Evolutionary conservation across 2,113 vertebrate species (phyloP).

Genomic region (Carettochelys insculpta): DNA sequence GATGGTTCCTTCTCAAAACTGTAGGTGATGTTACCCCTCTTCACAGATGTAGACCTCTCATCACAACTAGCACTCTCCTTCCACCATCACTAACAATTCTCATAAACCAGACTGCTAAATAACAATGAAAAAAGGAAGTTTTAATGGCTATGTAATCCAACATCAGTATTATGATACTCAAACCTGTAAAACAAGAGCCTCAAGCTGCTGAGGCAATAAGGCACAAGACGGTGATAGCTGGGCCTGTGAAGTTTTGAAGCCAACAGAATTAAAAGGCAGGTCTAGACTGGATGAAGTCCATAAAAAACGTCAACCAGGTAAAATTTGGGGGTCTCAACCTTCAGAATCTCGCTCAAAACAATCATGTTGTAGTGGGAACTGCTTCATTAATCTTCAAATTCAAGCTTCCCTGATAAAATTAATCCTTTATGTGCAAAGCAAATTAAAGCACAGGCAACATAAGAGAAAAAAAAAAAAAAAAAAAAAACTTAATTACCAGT

Average conservation of each 20-base stretch:
- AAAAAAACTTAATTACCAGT: background rate
- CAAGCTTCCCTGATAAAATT: conserved; percentile 9
- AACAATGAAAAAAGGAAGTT: conserved; percentile 25
- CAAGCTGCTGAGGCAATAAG: conserved; percentile 41
- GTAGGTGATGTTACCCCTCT: background rate
- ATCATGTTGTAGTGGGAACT: background rate
- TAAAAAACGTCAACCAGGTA: conserved; percentile 40
- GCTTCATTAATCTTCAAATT: background rate
- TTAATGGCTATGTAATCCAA: conserved; percentile 8
- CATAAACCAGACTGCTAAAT: conserved; percentile 22
- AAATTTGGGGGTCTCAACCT: conserved; percentile 18
- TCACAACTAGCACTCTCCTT: background rate
- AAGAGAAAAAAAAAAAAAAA: too few species aligned
- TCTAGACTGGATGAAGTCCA: conserved; percentile 33
- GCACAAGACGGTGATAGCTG: conserved; percentile 26
- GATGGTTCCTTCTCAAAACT: background rate
- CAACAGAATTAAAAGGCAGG: conserved; percentile 34
- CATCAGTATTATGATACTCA: conserved; percentile 32
- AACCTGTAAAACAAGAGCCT: conserved; percentile 55
- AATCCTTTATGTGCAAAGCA: background rate
- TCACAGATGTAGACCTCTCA: background rate
- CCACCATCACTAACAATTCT: background rate
- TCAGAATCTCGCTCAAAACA: conserved; percentile 14
- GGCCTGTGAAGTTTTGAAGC: conserved; percentile 42
- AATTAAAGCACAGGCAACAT: conserved; percentile 8